Conservation (phyloP, 2,113 vertebrate genomes). For the Toxotes jaculatrix region DNA sequence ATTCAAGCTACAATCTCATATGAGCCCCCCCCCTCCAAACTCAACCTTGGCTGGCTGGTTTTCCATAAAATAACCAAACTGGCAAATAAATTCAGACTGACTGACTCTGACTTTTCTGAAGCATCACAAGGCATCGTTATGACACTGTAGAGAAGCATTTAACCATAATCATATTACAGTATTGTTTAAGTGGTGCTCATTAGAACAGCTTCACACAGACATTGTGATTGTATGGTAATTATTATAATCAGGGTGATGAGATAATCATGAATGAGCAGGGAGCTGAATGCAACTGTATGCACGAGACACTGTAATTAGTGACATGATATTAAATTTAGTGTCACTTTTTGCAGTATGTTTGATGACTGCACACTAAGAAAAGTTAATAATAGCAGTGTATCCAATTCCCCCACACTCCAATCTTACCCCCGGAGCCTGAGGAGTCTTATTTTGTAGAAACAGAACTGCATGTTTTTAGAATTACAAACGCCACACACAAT, state of each 20-base stretch:
- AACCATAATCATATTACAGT: background rate
- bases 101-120: background rate
- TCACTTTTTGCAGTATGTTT: background rate
- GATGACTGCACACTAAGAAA: background rate
- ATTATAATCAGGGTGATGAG: slow-evolving; percentile 15
- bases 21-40: too few species aligned
- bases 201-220: slow-evolving; percentile 11
- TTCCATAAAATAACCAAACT: background rate
- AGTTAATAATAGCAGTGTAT: background rate
- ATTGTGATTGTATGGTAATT: background rate
- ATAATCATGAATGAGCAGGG: slow-evolving; percentile 9
- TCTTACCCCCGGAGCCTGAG: background rate
- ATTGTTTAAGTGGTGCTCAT: slow-evolving; percentile 8
- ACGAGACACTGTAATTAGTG: background rate
- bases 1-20: background rate
- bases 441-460: background rate
- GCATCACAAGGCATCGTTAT: background rate
- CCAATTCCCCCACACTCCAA: too few species aligned
- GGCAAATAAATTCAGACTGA: background rate
- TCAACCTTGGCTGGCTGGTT: background rate
- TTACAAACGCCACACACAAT: too few species aligned
- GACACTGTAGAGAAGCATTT: background rate
- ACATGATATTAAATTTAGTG: background rate
- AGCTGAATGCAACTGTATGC: background rate
- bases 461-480: too few species aligned